These are phyloP conservation scores for Chrysodeixis includens DNA, from an alignment of 2,888 invertebrate genomes.

Conservation along the genomic window DNA sequence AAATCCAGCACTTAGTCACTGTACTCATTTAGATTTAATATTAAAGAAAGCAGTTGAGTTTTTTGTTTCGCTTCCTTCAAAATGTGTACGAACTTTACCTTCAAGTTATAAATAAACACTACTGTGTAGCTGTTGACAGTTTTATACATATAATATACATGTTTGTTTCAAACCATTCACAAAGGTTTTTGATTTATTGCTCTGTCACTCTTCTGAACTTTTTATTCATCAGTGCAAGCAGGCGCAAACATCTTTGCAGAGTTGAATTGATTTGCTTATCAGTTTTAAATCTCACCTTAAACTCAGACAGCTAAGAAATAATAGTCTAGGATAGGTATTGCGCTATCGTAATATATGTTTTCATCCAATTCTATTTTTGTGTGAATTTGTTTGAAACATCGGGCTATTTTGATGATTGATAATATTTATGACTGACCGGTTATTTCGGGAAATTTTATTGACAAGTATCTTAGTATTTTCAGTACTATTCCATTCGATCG, in stretches of 20 bases:
- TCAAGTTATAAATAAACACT: neutral
- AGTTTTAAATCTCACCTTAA: too few species aligned
- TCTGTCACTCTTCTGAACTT: neutral
- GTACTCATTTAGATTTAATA: neutral
- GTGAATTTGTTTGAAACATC: too few species aligned
- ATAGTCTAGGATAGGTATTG: too few species aligned
- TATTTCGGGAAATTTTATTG: neutral
- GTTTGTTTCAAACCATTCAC: neutral
- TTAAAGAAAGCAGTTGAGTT: neutral
- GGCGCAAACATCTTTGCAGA: too few species aligned
- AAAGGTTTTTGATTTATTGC: neutral
- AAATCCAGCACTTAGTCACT: conserved; percentile 1
- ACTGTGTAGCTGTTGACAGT: neutral
- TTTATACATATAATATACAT: neutral
- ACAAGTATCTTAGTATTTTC: neutral
- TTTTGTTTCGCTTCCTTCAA: neutral
- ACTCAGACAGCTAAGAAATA: too few species aligned
- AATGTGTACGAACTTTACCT: neutral
- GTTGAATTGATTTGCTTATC: too few species aligned
- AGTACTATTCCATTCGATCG: neutral
- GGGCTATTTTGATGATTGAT: neutral
- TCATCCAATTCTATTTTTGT: too few species aligned
- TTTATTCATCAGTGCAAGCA: neutral
- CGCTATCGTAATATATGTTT: too few species aligned
- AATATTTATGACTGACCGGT: neutral